These are phyloP conservation scores for Prionace glauca DNA, from an alignment of 2,797 vertebrate species.

Conservation along the genomic window DNA sequence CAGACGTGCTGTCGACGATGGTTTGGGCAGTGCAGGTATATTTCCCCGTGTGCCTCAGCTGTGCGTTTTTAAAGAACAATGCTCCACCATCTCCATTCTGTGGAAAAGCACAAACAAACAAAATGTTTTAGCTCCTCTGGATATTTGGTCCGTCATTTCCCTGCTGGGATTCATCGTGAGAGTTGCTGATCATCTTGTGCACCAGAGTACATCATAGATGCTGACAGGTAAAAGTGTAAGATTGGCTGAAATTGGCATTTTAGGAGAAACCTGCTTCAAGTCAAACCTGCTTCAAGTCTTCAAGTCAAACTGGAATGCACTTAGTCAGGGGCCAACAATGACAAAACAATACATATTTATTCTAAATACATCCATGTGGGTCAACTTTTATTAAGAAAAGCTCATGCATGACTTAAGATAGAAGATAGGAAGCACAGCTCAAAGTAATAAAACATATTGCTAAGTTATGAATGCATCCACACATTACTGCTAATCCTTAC, in stretches of 20 bases:
- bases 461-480: neutral
- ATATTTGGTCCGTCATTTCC: neutral
- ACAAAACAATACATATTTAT: neutral
- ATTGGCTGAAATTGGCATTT: neutral
- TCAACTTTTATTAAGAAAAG: neutral
- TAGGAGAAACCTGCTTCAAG: neutral
- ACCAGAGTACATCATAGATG: neutral
- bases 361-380: neutral
- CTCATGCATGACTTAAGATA: neutral
- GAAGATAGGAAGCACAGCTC: neutral
- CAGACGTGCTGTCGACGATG: conserved; percentile 81
- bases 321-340: neutral
- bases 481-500: conserved; percentile 49
- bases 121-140: conserved; percentile 34
- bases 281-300: neutral
- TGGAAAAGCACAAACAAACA: conserved; percentile 42
- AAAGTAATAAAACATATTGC: neutral
- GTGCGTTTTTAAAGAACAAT: conserved; percentile 76
- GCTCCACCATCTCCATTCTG: conserved; percentile 78
- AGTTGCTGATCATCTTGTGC: neutral
- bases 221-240: neutral
- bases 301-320: neutral
- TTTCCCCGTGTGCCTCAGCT: conserved; percentile 78
- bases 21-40: conserved; percentile 90
- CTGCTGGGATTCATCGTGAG: neutral